A percentile compares a stretch with the other conserved stretches of the same genome.
These are phyloP conservation scores for Rhipidura dahli DNA, from an alignment of 2,113 vertebrate species.

Conservation along the genomic window DNA sequence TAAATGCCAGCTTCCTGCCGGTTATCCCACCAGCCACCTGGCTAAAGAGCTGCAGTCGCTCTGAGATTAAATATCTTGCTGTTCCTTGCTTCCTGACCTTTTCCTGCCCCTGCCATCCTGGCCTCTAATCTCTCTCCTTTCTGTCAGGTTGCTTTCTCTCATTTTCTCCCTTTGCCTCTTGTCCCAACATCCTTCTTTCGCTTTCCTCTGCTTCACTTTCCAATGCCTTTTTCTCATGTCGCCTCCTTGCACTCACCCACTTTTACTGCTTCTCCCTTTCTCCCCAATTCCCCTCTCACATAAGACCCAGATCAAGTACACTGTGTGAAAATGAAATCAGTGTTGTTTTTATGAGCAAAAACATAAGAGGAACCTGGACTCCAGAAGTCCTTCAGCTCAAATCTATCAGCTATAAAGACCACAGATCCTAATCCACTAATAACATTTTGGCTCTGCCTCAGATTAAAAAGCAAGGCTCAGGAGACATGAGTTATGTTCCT, in stretches of 20 bases:
- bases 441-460: background rate
- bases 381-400: background rate
- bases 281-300: background rate
- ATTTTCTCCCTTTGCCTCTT: background rate
- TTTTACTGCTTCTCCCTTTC: background rate
- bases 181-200: background rate
- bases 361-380: background rate
- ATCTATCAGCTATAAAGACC: background rate
- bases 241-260: background rate
- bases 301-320: background rate
- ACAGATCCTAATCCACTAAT: background rate
- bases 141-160: background rate
- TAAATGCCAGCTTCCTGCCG: conserved; percentile 48
- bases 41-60: conserved; percentile 16
- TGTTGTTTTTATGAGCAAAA: background rate
- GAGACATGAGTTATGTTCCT: background rate
- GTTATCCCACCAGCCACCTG: conserved; percentile 61
- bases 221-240: background rate
- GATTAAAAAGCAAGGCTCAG: background rate
- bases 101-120: background rate
- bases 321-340: background rate
- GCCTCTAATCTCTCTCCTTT: background rate
- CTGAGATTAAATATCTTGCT: background rate
- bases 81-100: background rate
- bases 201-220: background rate